Base-by-base conservation (phyloP, 92 coral and sea anemone species). In the Porites cylindrica region DNA sequence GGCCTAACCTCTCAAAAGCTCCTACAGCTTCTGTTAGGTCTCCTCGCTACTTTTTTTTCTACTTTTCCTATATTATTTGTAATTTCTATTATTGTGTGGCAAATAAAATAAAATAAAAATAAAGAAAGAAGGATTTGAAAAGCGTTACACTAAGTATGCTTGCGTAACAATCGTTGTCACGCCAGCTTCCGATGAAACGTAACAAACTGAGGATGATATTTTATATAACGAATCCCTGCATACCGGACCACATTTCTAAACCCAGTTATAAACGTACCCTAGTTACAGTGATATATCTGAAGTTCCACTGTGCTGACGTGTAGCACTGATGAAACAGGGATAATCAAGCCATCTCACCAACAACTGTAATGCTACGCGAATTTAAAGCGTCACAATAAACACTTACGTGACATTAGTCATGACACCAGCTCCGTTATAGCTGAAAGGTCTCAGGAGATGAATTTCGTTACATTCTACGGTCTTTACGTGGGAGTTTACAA, bases 391-490 rank as follows among this genome's bases (percentile, higher is more conserved):
- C 14, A 20, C 66, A 20, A 50, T 8, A 6, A 58, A 21, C 10
- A 90, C 95, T 86, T 79, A 92, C 95, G 91, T 90, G 61, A 90
- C 91, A 76, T 79, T 86, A 52, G 95, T 92, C 86, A 78, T 90
- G 32, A 85, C 84, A 23, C 95, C 95, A 86, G 93, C 89, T 7
- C 84, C 83, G 4, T 79, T 60, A 16, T 67, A 72, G 72, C 95
- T 92, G 38, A 92, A 92, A 3, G 83, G 95, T 51, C 90, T 83
- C 70, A 92, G 76, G 10, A 92, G 93, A 61, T 92, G 95, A 60
- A 89, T 92, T 85, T 92, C 95, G 75, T 90, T 86, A 85, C 95
- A 92, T 67, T 92, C 93, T 61, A 92, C 85, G 67, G 82, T 86
- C 52, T 75, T 86, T 58, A 92, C 43, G 70, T 90, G 84, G 7